Evolutionary conservation across 2,113 vertebrate species (phyloP).

Genomic region (Harpagus bidentatus): DNA sequence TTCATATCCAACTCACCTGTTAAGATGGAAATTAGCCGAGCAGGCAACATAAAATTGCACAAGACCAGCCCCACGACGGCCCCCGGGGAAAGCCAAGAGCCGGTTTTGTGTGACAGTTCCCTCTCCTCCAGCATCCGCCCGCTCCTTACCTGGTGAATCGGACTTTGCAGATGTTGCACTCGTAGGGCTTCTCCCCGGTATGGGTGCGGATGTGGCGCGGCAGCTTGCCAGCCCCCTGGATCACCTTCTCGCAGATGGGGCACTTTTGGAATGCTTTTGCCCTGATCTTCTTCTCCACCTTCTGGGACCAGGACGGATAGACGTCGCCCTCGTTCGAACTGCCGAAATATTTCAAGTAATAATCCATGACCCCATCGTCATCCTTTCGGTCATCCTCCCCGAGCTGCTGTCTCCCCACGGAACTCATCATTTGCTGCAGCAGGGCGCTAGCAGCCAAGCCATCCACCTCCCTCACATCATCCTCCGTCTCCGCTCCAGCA

Average conservation of each 20-base stretch:
- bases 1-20: not conserved
- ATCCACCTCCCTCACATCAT: slow-evolving; percentile 71
- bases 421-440: slow-evolving; percentile 93
- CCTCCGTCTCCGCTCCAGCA: slow-evolving; percentile 61
- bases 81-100: slow-evolving; percentile 20
- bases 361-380: slow-evolving; percentile 93
- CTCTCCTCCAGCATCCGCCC: not conserved
- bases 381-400: slow-evolving; percentile 82
- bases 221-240: slow-evolving; percentile 92
- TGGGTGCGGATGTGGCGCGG: slow-evolving; percentile 98
- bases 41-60: not conserved
- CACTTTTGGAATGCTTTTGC: slow-evolving; percentile 99
- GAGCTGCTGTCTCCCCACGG: slow-evolving; percentile 80
- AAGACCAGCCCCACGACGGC: not conserved
- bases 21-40: not conserved
- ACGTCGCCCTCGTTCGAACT: slow-evolving; percentile 80
- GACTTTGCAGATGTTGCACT: slow-evolving; percentile 92
- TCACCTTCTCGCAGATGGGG: slow-evolving; percentile 98
- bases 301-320: slow-evolving; percentile 80
- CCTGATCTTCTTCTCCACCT: slow-evolving; percentile 94
- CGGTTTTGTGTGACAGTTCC: not conserved
- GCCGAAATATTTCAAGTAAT: slow-evolving; percentile 99
- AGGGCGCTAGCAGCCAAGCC: slow-evolving; percentile 87
- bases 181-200: slow-evolving; percentile 98
- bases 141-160: slow-evolving; percentile 84